These are phyloP conservation scores for Nebria salina DNA, from an alignment of 2,888 invertebrate genomes.

Conservation along the genomic window DNA sequence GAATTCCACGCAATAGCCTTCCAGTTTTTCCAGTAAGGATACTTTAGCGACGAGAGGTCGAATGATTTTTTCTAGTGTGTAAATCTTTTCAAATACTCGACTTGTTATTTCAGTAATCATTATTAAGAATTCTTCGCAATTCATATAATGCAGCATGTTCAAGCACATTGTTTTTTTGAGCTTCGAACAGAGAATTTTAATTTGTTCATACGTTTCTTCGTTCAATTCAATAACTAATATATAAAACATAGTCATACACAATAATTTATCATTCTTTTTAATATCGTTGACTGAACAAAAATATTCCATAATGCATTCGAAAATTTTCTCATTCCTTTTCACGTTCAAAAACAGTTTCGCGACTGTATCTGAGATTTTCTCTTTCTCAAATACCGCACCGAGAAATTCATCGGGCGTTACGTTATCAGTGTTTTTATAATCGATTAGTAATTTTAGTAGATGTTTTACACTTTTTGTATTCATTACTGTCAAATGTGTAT, in stretches of 20 bases:
- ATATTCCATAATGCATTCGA: conserved; percentile 50
- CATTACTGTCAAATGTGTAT: conserved; percentile 38
- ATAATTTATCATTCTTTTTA: conserved; percentile 49
- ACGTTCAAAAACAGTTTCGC: conserved; percentile 49
- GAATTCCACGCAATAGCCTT: conserved; percentile 43
- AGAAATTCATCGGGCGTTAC: conserved; percentile 53
- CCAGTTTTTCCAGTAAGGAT: conserved; percentile 50
- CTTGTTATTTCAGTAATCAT: conserved; percentile 64
- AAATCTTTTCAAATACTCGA: conserved; percentile 64
- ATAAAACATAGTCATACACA: conserved; percentile 52
- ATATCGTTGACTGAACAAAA: conserved; percentile 50
- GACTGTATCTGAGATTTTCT: conserved; percentile 39
- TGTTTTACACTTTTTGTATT: conserved; percentile 48
- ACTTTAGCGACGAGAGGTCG: conserved; percentile 62
- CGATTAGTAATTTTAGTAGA: conserved; percentile 51
- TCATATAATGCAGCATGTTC: conserved; percentile 62
- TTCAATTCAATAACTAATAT: conserved; percentile 54
- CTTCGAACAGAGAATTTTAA: conserved; percentile 50
- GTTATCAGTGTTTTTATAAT: conserved; percentile 48
- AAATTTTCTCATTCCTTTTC: conserved; percentile 53
- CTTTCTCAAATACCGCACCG: conserved; percentile 43
- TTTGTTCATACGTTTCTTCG: conserved; percentile 50
- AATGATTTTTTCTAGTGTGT: conserved; percentile 65
- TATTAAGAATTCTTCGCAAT: conserved; percentile 63
- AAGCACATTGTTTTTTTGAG: conserved; percentile 50